phyloP scores from a whole-genome alignment of 1,140 invertebrate species.

The Polypedilum pembai region DNA sequence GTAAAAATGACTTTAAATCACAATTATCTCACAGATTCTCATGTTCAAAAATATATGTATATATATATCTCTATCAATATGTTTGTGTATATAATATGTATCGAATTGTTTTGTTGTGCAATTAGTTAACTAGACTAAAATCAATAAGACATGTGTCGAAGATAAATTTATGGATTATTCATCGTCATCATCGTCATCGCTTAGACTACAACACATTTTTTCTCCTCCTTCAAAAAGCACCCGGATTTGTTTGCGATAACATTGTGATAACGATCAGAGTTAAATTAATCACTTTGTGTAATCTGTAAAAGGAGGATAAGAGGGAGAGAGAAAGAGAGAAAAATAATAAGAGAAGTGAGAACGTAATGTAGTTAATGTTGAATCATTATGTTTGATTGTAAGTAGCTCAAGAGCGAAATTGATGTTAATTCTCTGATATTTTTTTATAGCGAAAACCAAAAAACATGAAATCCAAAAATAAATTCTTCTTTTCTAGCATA shows the following conservation, averaged over 20 bases:
- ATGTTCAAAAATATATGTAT: neutral
- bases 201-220: too few relatives aligned
- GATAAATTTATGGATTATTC: neutral
- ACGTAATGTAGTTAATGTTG: neutral
- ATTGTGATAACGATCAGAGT: neutral
- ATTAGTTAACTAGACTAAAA: constrained; percentile 19
- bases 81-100: too few relatives aligned
- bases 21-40: neutral
- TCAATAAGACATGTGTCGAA: constrained; percentile 14
- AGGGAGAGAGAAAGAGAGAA: constrained; percentile 8
- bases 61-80: neutral
- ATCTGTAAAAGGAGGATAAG: neutral
- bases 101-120: neutral
- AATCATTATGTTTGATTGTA: neutral
- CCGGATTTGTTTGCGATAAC: neutral
- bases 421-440: constrained; percentile 10
- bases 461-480: neutral
- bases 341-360: neutral
- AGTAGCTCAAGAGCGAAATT: neutral
- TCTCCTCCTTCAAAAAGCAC: too few relatives aligned
- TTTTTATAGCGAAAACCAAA: neutral
- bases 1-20: neutral
- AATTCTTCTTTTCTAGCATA: neutral
- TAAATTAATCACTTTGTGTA: constrained; percentile 10
- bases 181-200: neutral